Evolutionary conservation across 1,140 invertebrate genomes (phyloP).

Genomic region (Megalonaias nervosa): DNA sequence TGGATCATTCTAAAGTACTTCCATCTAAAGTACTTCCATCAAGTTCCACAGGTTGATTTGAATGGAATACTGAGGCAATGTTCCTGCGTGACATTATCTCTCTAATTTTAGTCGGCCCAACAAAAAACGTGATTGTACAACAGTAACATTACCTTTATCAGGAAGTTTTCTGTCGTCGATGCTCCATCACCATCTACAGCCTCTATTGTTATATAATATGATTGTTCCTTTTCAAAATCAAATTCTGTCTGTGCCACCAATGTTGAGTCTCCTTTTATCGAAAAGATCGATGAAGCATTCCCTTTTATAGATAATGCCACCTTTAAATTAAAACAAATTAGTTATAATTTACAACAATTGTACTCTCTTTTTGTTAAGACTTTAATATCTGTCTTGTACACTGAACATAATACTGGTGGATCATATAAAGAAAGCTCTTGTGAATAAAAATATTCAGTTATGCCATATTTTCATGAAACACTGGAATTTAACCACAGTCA

Average conservation of each 20-base stretch:
- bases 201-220: conserved; percentile 27
- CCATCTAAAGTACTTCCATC: not conserved
- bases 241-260: conserved; percentile 36
- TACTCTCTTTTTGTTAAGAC: no score
- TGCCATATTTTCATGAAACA: no score
- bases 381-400: no score
- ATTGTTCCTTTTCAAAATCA: conserved; percentile 37
- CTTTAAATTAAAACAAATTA: no score
- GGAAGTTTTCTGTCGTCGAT: conserved; percentile 22
- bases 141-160: conserved; percentile 36
- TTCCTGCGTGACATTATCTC: no score
- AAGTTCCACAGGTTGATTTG: not conserved
- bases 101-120: no score
- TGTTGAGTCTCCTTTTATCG: conserved; percentile 42
- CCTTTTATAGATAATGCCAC: not conserved
- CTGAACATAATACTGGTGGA: no score
- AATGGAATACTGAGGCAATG: no score
- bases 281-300: conserved; percentile 32
- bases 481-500: no score
- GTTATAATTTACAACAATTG: no score
- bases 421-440: no score
- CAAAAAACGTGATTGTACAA: not conserved
- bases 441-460: no score
- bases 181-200: conserved; percentile 41
- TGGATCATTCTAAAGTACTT: not conserved